Evolutionary conservation across 2,113 vertebrate species (phyloP), one percentile per base, ranked within the genome.

Genomic region (Pluvianellus socialis): DNA sequence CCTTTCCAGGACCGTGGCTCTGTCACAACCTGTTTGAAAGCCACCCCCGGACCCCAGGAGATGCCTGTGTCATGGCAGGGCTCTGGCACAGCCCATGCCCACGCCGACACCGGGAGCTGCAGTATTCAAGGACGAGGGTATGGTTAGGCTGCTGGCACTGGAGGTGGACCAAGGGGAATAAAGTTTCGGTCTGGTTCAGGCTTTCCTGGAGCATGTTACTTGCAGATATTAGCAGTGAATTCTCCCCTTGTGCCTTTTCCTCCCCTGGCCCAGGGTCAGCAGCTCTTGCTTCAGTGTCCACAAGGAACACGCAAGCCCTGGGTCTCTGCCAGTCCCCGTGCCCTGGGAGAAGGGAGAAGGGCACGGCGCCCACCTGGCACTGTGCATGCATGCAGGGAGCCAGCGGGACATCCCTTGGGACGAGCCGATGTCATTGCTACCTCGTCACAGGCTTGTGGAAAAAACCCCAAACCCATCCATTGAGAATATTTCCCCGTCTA

Each of bases 1-100:
- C 97, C 97, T 97, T 97, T 97, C 71, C 84, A 62, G 95, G 90
- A 77, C 93, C 12, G 3, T 86, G 92, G 77, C 91, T 90, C 92
- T 97, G 96, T 97, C 97, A 97, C 65, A 96, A 71, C 67, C 91
- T 81, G 93, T 96, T 96, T 73, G 2, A 90, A 71, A 97, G 90
- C 79, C 87, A 87, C 62, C 83, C 79, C 21, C 6, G 2, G 85
- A 92, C 66, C 91, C 59, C 67, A 44, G 65, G 86, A 94, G 95
- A 91, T 1, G 8, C 92, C 89, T 53, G 53, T 90, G 85, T 90
- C 61, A 40, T 38, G 82, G 79, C 85, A 92, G 15, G 52, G 74
- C 61, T 45, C 63, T 49, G 77, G 74, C 42, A 93, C 44, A 84
- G 90, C 45, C 80, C 33, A 0, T 79, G 61, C 89, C 91, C 76